A percentile compares a stretch with the other conserved stretches of the same genome.
Evolutionary conservation across 1,140 invertebrate genomes (phyloP).

Genomic region (Drosophila carrolli): DNA sequence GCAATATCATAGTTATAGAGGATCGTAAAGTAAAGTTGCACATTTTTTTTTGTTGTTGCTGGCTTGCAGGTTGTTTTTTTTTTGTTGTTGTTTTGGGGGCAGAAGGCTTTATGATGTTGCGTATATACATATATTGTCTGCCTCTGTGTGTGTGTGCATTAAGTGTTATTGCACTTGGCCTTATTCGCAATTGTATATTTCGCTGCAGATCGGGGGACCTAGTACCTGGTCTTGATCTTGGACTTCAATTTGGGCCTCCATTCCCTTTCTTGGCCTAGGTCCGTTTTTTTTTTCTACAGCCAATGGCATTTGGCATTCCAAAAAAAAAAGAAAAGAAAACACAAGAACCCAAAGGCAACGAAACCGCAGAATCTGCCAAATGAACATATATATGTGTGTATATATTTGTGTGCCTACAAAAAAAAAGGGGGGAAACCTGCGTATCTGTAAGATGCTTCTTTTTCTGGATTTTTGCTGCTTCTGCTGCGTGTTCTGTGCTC

Average conservation of each 20-base stretch:
- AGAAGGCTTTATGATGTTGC: constrained; percentile 45
- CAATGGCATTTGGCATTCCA: constrained; percentile 40
- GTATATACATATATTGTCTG: constrained; percentile 15
- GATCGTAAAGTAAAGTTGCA: constrained; percentile 64
- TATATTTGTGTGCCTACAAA: not conserved
- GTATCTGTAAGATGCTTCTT: constrained; percentile 34
- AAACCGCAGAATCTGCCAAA: constrained; percentile 37
- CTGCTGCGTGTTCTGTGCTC: constrained; percentile 17
- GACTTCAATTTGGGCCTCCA: constrained; percentile 51
- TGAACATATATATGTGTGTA: constrained; percentile 6
- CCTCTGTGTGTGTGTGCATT: constrained; percentile 14
- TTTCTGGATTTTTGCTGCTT: constrained; percentile 17
- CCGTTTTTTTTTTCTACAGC: constrained; percentile 12
- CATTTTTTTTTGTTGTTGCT: constrained; percentile 24
- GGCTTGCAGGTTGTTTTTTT: constrained; percentile 4
- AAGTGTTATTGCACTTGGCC: constrained; percentile 64
- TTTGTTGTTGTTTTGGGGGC: constrained; percentile 33
- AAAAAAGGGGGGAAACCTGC: constrained; percentile 23
- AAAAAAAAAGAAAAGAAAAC: constrained; percentile 20
- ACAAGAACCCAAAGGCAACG: constrained; percentile 40
- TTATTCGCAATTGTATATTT: constrained; percentile 46
- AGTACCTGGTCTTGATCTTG: constrained; percentile 65
- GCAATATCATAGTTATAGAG: constrained; percentile 58
- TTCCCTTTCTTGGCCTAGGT: constrained; percentile 56
- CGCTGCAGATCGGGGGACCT: constrained; percentile 6